phyloP scores from a whole-genome alignment of 37 sponge, comb jelly and placozoan species.

The Chondrosia reniformis region DNA sequence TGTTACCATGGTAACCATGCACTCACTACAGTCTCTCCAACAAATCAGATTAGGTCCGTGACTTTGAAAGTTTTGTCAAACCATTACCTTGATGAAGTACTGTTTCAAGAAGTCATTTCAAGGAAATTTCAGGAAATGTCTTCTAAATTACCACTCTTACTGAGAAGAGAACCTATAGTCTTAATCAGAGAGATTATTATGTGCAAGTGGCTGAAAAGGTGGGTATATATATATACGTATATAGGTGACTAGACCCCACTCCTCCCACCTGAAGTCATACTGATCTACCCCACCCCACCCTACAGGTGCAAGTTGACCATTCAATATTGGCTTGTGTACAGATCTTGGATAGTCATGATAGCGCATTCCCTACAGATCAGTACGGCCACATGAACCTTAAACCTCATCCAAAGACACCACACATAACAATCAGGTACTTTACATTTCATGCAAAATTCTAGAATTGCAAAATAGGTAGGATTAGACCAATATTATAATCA shows the following conservation, averaged over 20 bases:
- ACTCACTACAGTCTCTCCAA: too few species aligned
- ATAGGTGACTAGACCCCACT: neutral
- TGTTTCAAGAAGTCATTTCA: too few species aligned
- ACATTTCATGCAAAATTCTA: too few species aligned
- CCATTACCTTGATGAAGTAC: too few species aligned
- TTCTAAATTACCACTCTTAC: slow-evolving; percentile 25
- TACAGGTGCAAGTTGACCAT: slow-evolving; percentile 65
- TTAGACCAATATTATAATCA: too few species aligned
- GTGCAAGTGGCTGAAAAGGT: slow-evolving; percentile 55
- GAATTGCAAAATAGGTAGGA: too few species aligned
- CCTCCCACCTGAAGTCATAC: neutral
- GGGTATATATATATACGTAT: neutral
- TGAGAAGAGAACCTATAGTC: too few species aligned
- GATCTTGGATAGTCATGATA: slow-evolving; percentile 41
- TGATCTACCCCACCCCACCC: neutral
- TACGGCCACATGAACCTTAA: slow-evolving; percentile 59
- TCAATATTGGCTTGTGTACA: slow-evolving; percentile 58
- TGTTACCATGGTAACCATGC: too few species aligned
- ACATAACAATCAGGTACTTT: slow-evolving; percentile 60
- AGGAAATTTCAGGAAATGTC: slow-evolving; percentile 41
- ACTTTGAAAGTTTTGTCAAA: too few species aligned
- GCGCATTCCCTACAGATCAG: slow-evolving; percentile 58
- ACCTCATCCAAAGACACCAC: slow-evolving; percentile 40
- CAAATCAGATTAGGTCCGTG: too few species aligned
- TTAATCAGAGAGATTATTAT: too few species aligned